Evolutionary conservation across 2,113 vertebrate genomes (phyloP), one percentile per base, ranked within the genome.

Genomic region (Excalfactoria chinensis): DNA sequence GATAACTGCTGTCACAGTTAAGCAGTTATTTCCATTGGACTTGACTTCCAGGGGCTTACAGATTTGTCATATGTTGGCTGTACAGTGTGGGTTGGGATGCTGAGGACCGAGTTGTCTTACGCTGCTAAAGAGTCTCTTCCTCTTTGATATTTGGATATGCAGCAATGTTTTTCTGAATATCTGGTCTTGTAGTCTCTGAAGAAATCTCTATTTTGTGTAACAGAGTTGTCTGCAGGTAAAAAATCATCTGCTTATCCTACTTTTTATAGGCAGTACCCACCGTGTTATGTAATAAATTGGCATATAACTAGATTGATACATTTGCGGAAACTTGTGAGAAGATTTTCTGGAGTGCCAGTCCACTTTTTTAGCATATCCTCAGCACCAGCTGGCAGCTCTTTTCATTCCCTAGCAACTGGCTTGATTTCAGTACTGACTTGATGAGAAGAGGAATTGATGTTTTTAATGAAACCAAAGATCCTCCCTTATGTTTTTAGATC

Each of bases 351-450:
- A 96, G 91, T 96, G 92, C 89, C 86, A 95, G 92, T 94, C 90
- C 89, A 84, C 77, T 90, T 86, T 74, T 94, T 78, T 84, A 90
- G 64, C 96, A 87, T 94, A 84, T 73, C 63, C 81, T 92, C 23
- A 90, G 92, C 89, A 93, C 96, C 96, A 96, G 91, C 96, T 96
- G 95, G 91, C 59, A 89, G 63, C 89, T 92, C 93, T 78, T 63
- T 55, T 62, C 74, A 96, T 92, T 90, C 84, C 95, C 71, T 96
- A 96, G 93, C 93, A 96, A 96, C 92, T 94, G 84, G 14, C 74
- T 90, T 86, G 72, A 90, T 93, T 90, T 96, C 95, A 95, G 67
- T 59, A 43, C 74, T 43, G 62, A 68, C 70, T 94, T 92, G 59
- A 46, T 2, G 6, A 79, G 59, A 44, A 83, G 82, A 69, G 74